phyloP scores from a whole-genome alignment of 2,113 vertebrate species.

The Siniperca knerii region DNA sequence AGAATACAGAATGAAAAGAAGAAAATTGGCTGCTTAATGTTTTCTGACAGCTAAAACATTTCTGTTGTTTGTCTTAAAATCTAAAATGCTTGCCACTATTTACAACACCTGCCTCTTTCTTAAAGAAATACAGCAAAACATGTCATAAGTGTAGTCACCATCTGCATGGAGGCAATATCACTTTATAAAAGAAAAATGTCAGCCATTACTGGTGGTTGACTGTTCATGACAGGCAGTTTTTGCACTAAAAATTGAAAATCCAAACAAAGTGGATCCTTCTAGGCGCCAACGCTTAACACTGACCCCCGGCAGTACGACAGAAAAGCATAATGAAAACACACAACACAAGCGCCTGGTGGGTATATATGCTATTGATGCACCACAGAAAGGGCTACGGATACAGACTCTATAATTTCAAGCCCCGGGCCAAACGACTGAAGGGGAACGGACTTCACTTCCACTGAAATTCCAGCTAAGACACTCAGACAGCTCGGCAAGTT shows the following conservation, averaged over 20 bases:
- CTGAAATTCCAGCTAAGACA: conserved; percentile 73
- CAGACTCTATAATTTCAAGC: conserved; percentile 72
- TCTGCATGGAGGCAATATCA: conserved; percentile 29
- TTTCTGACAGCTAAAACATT: not conserved
- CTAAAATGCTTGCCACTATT: not conserved
- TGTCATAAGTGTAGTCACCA: not conserved
- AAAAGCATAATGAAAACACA: conserved; percentile 68
- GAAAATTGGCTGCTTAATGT: not conserved
- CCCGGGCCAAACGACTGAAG: conserved; percentile 71
- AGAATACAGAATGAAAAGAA: not conserved
- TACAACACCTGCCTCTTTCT: conserved; percentile 1
- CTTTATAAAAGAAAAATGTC: conserved; percentile 21
- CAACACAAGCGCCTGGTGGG: conserved; percentile 30
- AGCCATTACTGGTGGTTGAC: conserved; percentile 17
- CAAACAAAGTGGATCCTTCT: conserved; percentile 44
- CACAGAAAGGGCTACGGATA: conserved; percentile 54
- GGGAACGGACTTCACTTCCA: conserved; percentile 73
- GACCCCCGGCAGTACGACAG: conserved; percentile 46
- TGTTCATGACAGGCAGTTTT: conserved; percentile 41
- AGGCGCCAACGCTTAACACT: conserved; percentile 46
- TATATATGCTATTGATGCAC: conserved; percentile 53
- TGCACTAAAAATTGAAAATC: conserved; percentile 50
- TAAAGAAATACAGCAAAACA: conserved; percentile 14
- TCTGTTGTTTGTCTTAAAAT: not conserved
- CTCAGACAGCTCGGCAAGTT: conserved; percentile 64